A percentile compares a stretch with the other conserved stretches of the same genome.
These are phyloP conservation scores for Anas platyrhynchos DNA, from an alignment of 2,113 vertebrate species.

Conservation along the genomic window DNA sequence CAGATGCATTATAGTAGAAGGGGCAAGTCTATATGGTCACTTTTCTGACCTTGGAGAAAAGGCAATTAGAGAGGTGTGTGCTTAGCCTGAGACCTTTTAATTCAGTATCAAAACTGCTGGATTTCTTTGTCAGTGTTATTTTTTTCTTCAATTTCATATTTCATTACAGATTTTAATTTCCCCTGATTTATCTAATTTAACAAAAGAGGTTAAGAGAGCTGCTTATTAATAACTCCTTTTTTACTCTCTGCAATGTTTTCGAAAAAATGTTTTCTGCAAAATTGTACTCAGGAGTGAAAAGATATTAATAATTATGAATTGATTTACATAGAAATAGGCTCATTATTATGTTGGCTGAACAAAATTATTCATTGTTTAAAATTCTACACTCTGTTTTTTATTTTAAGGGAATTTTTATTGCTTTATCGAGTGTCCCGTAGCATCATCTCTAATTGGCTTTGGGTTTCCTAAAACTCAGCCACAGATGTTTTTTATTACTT, in stretches of 20 bases:
- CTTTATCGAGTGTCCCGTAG: neutral
- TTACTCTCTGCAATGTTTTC: neutral
- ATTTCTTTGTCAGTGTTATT: neutral
- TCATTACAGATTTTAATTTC: constrained; percentile 27
- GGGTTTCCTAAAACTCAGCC: neutral
- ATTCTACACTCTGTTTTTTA: neutral
- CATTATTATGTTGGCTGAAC: constrained; percentile 24
- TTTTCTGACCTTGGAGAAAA: neutral
- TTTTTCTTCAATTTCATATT: neutral
- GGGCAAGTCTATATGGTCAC: neutral
- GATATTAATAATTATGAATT: constrained; percentile 45
- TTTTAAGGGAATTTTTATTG: neutral
- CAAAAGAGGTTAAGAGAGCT: constrained; percentile 21
- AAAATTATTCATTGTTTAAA: constrained; percentile 21
- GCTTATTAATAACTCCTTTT: neutral
- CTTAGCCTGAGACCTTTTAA: neutral
- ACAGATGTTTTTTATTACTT: neutral
- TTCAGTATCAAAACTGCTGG: neutral
- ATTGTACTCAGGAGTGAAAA: constrained; percentile 15
- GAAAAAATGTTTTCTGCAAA: constrained; percentile 12
- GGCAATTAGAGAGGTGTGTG: neutral
- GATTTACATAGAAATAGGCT: constrained; percentile 52
- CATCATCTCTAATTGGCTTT: neutral
- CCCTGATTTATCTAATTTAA: constrained; percentile 24
- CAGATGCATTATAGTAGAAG: fast-evolving